Evolutionary conservation across 2,797 vertebrate species (phyloP), one percentile per base, ranked within the genome.

Genomic region (Enteromius mattozi): DNA sequence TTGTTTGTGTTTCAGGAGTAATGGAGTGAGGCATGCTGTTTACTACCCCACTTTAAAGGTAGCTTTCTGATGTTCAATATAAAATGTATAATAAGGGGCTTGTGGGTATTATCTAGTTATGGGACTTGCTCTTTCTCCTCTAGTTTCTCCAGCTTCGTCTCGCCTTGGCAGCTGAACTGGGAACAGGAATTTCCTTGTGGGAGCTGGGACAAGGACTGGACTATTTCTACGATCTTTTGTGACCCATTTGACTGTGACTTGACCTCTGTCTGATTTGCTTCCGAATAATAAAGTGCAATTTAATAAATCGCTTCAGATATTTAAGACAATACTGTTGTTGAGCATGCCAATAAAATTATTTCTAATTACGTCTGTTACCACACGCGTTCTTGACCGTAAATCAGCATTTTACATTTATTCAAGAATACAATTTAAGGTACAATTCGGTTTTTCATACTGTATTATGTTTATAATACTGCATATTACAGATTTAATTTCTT

Each of bases 141-240:
- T 92, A 99, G 98, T 99, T 97, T 45, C 83, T 99, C 84, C 94
- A 97, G 91, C 77, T 95, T 83, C 96, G 97, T 83, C 91, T 99
- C 87, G 94, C 96, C 61, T 94, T 99, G 86, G 98, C 98, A 6
- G 88, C 92, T 84, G 97, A 99, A 91, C 88, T 99, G 91, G 97
- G 97, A 13, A 98, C 98, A 49, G 98, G 98, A 85, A 88, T 99
- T 90, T 97, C 98, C 89, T 93, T 99, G 91, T 99, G 98, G 98
- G 98, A 99, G 92, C 90, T 99, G 86, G 98, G 98, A 92, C 98
- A 99, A 95, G 98, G 98, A 91, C 94, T 99, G 94, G 98, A 99
- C 92, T 99, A 99, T 94, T 99, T 99, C 93, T 99, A 98, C 82
- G 98, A 99, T 89, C 95, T 99, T 66, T 93, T 98, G 89, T 98